Evolutionary conservation across 2,888 invertebrate genomes (phyloP).

Genomic region (Biston stratarius): DNA sequence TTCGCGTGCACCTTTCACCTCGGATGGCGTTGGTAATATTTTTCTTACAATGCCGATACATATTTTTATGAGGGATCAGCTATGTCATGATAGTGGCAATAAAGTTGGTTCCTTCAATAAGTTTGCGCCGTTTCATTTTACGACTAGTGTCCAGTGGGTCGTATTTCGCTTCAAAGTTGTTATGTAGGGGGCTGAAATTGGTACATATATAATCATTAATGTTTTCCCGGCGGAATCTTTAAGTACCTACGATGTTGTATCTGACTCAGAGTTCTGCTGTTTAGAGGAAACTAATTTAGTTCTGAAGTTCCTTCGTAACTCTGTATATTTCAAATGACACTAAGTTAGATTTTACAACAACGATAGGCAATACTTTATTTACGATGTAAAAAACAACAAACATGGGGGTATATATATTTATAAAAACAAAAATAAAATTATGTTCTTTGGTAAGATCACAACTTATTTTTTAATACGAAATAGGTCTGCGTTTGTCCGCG

Average conservation of each 20-base stretch:
- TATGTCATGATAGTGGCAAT: conserved; percentile 78
- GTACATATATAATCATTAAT: conserved; percentile 22
- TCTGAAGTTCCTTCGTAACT: not conserved
- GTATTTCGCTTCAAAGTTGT: conserved; percentile 52
- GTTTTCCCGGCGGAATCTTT: conserved; percentile 11
- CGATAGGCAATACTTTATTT: too few relatives aligned
- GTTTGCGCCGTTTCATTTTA: conserved; percentile 77
- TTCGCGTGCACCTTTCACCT: conserved; percentile 58
- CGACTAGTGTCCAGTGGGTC: conserved; percentile 69
- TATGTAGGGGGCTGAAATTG: conserved; percentile 17
- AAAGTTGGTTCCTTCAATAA: conserved; percentile 77
- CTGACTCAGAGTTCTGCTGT: not conserved
- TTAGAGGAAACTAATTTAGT: not conserved
- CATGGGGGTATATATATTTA: too few relatives aligned
- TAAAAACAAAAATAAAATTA: too few relatives aligned
- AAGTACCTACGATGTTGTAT: not conserved
- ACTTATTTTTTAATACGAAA: too few relatives aligned
- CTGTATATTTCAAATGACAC: not conserved
- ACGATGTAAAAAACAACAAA: too few relatives aligned
- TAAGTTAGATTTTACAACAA: too few relatives aligned
- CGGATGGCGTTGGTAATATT: conserved; percentile 56
- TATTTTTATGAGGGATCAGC: conserved; percentile 82
- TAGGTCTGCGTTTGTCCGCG: too few relatives aligned
- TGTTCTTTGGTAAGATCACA: too few relatives aligned
- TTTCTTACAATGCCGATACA: conserved; percentile 79